phyloP scores from a whole-genome alignment of 2,888 invertebrate genomes.

The Artemia sp. region DNA sequence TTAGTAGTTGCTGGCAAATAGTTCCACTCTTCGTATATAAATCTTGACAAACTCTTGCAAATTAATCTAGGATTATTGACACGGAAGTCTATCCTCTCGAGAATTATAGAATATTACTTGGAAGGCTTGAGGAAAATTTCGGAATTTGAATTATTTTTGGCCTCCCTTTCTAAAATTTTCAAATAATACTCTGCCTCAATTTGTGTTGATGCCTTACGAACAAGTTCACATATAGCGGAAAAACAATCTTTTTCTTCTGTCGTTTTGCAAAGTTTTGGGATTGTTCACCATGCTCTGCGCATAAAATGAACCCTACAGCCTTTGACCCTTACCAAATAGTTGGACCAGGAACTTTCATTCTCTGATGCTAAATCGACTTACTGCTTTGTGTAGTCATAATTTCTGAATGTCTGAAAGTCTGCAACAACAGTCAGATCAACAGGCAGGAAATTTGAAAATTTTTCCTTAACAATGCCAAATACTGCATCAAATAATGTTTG shows the following conservation, averaged over 20 bases:
- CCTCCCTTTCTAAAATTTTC: too few relatives aligned
- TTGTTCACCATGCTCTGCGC: too few relatives aligned
- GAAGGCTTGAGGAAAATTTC: background rate
- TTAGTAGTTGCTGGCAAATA: background rate
- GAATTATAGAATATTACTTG: background rate
- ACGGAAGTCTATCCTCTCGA: background rate
- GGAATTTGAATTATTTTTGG: too few relatives aligned
- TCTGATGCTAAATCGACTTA: too few relatives aligned
- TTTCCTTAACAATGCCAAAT: background rate
- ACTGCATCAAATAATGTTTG: background rate
- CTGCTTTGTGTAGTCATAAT: background rate
- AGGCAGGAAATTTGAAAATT: background rate
- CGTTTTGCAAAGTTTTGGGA: too few relatives aligned
- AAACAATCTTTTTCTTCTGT: too few relatives aligned
- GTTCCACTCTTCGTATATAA: background rate
- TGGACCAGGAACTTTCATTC: too few relatives aligned
- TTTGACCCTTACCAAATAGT: too few relatives aligned
- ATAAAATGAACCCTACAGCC: too few relatives aligned
- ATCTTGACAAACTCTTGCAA: background rate
- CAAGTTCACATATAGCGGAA: too few relatives aligned
- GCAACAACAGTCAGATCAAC: conserved; percentile 1
- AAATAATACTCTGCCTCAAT: too few relatives aligned
- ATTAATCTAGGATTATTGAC: background rate
- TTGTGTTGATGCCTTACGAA: too few relatives aligned
- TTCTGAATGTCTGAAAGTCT: background rate